Base-by-base conservation (phyloP, 2,888 invertebrate species). In the Drosophila mimetica region DNA sequence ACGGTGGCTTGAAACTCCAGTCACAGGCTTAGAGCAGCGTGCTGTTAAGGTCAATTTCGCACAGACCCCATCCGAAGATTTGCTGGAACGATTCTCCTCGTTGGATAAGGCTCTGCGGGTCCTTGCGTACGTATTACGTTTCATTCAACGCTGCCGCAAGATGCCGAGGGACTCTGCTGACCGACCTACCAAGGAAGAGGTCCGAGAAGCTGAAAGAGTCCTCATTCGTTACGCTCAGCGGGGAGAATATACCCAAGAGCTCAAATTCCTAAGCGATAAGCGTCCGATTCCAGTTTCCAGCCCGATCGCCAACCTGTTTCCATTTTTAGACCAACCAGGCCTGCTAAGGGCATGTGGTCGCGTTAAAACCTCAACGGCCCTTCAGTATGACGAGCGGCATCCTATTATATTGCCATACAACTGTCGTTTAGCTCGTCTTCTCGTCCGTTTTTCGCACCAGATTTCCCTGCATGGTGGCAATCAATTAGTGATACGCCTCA, bases 111-210 rank as follows among this genome's bases (percentile, higher is more conserved):
- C n/a, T n/a, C n/a, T n/a, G n/a, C n/a, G n/a, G n/a, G n/a, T n/a
- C n/a, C n/a, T n/a, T n/a, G n/a, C n/a, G n/a, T 32, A 32, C 30
- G 11, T 32, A 32, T 32, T 32, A 32, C 14, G 36, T 1, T 36
- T 36, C 36, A 36, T 14, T 36, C 36, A 36, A 36, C 36, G 36
- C n/a, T 36, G 36, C 34, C 34, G 34, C 34, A 34, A 34, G 34
- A 34, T 34, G 34, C 14, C 36, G 36, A 14, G 36, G 36, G 36
- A 36, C 36, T 9, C n/a, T n/a, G n/a, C 34, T 34, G 13, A 34
- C 1, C 34, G 34, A n/a, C 34, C 34, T n/a, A 34, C 34, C n/a
- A 34, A 34, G 34, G 34, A 34, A 34, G n/a, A 34, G 34, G 34
- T 34, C n/a, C 34, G 34, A 14, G 8, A 36, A 36, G 36, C 36